Evolutionary conservation across 1,140 invertebrate species (phyloP).

Genomic region (Sipha flava): DNA sequence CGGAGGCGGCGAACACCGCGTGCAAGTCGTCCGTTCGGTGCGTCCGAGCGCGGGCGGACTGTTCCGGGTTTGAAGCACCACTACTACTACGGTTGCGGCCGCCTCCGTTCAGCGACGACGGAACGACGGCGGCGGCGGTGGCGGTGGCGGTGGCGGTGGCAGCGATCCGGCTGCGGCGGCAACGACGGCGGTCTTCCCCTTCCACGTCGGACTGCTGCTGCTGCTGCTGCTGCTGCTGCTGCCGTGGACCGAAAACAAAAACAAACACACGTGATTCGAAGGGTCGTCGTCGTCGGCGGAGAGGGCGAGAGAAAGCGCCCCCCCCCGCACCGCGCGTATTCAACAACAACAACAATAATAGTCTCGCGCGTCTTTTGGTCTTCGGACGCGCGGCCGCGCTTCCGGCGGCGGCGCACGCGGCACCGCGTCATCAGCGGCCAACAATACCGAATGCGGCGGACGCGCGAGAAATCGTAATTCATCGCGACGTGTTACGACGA

Average conservation of each 20-base stretch:
- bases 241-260: conserved; percentile 20
- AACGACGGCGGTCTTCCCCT: too few relatives aligned
- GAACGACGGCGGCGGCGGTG: neutral
- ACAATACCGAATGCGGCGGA: too few relatives aligned
- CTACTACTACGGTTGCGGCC: neutral
- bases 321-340: too few relatives aligned
- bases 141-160: neutral
- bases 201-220: too few relatives aligned
- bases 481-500: too few relatives aligned
- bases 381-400: too few relatives aligned
- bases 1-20: neutral
- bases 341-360: neutral
- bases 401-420: too few relatives aligned
- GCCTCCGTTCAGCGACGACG: neutral
- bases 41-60: neutral
- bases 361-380: too few relatives aligned
- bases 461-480: too few relatives aligned
- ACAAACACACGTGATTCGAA: conserved; percentile 14
- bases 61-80: neutral
- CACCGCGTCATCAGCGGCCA: too few relatives aligned
- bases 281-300: neutral
- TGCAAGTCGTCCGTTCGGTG: neutral
- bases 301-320: too few relatives aligned
- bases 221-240: neutral
- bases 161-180: neutral